Evolutionary conservation across 2,113 vertebrate species (phyloP), one percentile per base, ranked within the genome.

Genomic region (Notiomystis cincta): DNA sequence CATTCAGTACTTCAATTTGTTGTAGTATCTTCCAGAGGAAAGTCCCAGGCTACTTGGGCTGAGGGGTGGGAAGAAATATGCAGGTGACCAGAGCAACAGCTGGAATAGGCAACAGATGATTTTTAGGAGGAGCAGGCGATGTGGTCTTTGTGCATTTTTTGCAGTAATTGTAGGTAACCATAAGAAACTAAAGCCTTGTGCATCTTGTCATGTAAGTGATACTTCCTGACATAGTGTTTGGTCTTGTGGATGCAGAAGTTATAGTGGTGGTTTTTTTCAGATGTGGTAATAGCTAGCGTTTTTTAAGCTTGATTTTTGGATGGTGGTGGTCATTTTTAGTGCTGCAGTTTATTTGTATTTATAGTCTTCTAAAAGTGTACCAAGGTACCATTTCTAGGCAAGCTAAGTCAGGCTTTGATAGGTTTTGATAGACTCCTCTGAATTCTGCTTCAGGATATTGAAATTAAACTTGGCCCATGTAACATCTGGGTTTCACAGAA

Each of bases 61-160:
- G 95, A 96, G n/a, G 69, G 37, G 22, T 92, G 87, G 93, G 77
- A 62, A 92, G 54, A 58, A 91, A 56, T 94, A 31, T 87, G 96
- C 87, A 69, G 93, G 66, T 96, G 96, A 98, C 93, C 89, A 95
- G 97, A 97, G 95, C 82, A 96, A 96, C 97, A 98, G 96, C 97
- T 98, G 98, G 25, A 87, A 61, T 73, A 87, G 81, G 61, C 65
- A 91, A 80, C 76, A 95, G 93, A 69, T 89, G 47, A 98, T 93
- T 91, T 89, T 89, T 89, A 84, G 93, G 91, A 96, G 82, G 56
- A 97, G 69, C 76, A 91, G 83, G 71, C 90, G 93, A 79, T 92
- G 83, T 89, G 81, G 76, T 89, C 87, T 83, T 91, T 60, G 90
- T 87, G 91, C 79, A 87, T 95, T 87, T 76, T 73, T 96, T 92